Percentiles rank a stretch among this genome's conserved stretches.
These are phyloP conservation scores for Amorpha juglandis DNA, from an alignment of 2,888 invertebrate genomes.

Conservation along the genomic window DNA sequence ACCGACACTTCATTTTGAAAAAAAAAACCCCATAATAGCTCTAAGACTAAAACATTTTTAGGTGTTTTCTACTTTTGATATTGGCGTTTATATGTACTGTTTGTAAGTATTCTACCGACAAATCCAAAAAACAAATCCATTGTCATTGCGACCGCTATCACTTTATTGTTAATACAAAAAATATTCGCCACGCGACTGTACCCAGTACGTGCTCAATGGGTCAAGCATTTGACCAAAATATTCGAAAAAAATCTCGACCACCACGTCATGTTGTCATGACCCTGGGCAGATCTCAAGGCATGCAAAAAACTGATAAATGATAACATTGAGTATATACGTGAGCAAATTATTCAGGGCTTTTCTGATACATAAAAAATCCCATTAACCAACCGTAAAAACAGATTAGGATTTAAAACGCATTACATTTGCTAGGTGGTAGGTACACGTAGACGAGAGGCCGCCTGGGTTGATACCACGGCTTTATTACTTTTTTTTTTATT, in stretches of 20 bases:
- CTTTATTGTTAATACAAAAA: neutral
- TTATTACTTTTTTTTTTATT: too few relatives aligned
- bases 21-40: too few relatives aligned
- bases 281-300: conserved; percentile 43
- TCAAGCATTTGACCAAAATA: conserved; percentile 37
- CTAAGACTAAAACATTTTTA: too few relatives aligned
- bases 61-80: too few relatives aligned
- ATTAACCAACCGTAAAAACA: neutral
- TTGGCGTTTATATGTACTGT: too few relatives aligned
- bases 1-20: too few relatives aligned
- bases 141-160: too few relatives aligned
- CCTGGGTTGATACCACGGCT: too few relatives aligned
- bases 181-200: conserved; percentile 25
- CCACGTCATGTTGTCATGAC: conserved; percentile 52
- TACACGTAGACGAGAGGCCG: too few relatives aligned
- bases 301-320: conserved; percentile 24
- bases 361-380: neutral
- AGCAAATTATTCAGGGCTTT: neutral
- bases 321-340: conserved; percentile 19
- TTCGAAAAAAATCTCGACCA: conserved; percentile 43
- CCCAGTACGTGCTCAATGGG: conserved; percentile 32
- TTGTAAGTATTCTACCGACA: too few relatives aligned
- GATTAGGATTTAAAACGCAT: neutral
- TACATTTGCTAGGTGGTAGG: neutral
- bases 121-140: too few relatives aligned